Evolutionary conservation across 2,888 invertebrate genomes (phyloP).

Genomic region (Aricia artaxerxes): DNA sequence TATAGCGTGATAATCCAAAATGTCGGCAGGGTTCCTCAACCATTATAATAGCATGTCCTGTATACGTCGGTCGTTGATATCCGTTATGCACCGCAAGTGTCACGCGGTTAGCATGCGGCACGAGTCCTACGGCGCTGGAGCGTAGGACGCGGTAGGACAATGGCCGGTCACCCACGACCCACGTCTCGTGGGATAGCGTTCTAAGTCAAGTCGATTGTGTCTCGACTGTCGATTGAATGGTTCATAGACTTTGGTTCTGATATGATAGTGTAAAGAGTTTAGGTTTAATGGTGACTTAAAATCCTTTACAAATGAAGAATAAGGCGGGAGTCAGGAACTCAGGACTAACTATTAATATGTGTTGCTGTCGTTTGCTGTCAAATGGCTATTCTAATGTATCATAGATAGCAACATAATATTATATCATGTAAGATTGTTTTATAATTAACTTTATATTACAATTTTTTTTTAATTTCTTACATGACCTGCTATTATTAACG

Average conservation of each 20-base stretch:
- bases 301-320: background rate
- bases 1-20: background rate
- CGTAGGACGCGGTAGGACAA: background rate
- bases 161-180: background rate
- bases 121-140: background rate
- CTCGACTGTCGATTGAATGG: background rate
- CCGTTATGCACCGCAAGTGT: constrained; percentile 18
- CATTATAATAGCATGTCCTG: background rate
- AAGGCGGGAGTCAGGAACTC: no score
- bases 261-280: no score
- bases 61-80: background rate
- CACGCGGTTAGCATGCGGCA: constrained; percentile 2
- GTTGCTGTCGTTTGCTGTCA: no score
- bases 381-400: no score
- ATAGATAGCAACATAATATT: no score
- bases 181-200: background rate
- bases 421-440: no score
- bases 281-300: no score
- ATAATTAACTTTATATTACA: no score
- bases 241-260: background rate
- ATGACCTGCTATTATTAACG: background rate
- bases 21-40: background rate
- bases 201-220: background rate
- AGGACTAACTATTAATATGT: no score
- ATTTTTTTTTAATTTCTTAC: background rate